phyloP scores from a whole-genome alignment of 2,888 invertebrate species.

The Aspidapion aeneum region DNA sequence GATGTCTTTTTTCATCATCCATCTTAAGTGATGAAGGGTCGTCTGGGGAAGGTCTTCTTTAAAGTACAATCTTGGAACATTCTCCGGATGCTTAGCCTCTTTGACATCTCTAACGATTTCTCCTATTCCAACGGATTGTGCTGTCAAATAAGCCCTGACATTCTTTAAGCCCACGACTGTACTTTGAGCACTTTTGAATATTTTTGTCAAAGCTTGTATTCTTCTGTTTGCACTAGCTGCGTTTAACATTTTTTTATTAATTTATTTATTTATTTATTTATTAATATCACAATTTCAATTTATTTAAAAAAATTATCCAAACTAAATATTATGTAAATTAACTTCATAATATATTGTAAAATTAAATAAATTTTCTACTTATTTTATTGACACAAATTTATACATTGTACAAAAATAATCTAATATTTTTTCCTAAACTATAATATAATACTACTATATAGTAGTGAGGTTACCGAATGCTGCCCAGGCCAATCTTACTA shows the following conservation, averaged over 20 bases:
- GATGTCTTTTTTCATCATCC: conserved; percentile 95
- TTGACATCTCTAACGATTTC: conserved; percentile 65
- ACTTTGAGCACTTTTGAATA: conserved; percentile 31
- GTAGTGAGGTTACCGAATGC: no score
- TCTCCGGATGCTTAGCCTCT: conserved; percentile 65
- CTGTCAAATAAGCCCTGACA: conserved; percentile 44
- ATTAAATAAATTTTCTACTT: no score
- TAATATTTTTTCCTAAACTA: no score
- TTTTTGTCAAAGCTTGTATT: conserved; percentile 33
- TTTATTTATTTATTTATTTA: no score
- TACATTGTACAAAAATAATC: no score
- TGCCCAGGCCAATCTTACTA: no score
- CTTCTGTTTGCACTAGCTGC: conserved; percentile 30
- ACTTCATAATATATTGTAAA: no score
- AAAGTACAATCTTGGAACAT: conserved; percentile 79
- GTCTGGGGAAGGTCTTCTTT: conserved; percentile 64
- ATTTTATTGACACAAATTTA: no score
- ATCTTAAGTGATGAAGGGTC: conserved; percentile 76
- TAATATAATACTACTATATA: no score
- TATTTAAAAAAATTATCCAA: no score
- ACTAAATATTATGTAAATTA: no score
- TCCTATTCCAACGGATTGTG: conserved; percentile 66
- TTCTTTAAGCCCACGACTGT: conserved; percentile 30
- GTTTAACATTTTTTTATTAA: conserved; percentile 34
- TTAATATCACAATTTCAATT: no score